Evolutionary conservation across 2,888 invertebrate species (phyloP), one percentile per base, ranked within the genome.

Genomic region (Hedychridium roseum): DNA sequence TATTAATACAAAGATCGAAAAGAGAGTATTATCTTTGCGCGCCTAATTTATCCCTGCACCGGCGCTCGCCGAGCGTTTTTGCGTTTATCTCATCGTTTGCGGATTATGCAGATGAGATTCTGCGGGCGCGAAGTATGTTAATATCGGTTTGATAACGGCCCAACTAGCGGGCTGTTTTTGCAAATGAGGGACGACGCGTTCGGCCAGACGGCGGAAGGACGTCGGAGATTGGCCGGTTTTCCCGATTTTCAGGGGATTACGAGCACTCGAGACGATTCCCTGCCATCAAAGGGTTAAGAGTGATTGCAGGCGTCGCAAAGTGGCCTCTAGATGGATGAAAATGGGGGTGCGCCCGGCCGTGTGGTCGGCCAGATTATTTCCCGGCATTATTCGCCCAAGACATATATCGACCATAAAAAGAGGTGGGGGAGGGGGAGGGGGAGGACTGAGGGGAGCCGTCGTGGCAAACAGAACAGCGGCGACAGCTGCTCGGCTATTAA

Each of bases 401-500:
- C 50, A 54, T n/a, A n/a, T n/a, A n/a, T 57, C 49, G 54, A 34
- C 49, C 41, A 64, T 31, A 36, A 50, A 50, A 46, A 59, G 53
- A 52, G 48, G 23, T 41, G 44, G 40, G 35, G 40, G 56, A 54
- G 54, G 41, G 46, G 35, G 47, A 17, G 49, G 36, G 50, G 15
- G 50, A 44, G 39, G 15, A 34, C 20, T 32, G 35, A 18, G 30
- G 31, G 35, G 17, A 16, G 34, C n/a, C n/a, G n/a, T n/a, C n/a
- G n/a, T n/a, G 58, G 46, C 59, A 60, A 63, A 62, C 64, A 70
- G 66, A 64, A 61, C 60, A n/a, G n/a, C 54, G 64, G 64, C 70
- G 66, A 72, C 77, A 73, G 75, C 76, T 74, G 61, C 62, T 64
- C 66, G 69, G 73, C 72, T 75, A 77, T 77, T 76, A 77, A 77